Percentiles rank a stretch among this genome's conserved stretches.
phyloP scores from a whole-genome alignment of 2,888 invertebrate species.

The Caenorhabditis wallacei region DNA sequence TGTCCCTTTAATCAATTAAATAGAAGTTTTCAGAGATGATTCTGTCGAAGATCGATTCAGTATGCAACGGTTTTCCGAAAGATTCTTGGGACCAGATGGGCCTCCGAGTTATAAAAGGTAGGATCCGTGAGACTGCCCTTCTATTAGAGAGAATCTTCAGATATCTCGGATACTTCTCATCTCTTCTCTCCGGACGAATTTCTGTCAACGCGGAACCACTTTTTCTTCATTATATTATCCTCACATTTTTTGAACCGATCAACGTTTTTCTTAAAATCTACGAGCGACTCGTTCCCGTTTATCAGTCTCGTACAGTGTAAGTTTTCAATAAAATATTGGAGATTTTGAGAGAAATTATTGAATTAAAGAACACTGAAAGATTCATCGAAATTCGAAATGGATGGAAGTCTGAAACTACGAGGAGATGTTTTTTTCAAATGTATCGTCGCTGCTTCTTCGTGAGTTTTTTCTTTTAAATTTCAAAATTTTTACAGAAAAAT shows the following conservation, averaged over 20 bases:
- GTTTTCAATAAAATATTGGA: background rate
- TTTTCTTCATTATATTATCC: slow-evolving; percentile 88
- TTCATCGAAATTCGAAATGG: slow-evolving; percentile 67
- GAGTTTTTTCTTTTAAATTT: slow-evolving; percentile 16
- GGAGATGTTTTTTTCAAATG: slow-evolving; percentile 95
- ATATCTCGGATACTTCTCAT: slow-evolving; percentile 94
- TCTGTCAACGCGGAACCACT: slow-evolving; percentile 92
- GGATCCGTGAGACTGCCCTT: no score
- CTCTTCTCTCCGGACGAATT: slow-evolving; percentile 92
- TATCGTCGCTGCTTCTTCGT: slow-evolving; percentile 71
- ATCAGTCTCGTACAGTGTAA: slow-evolving; percentile 87
- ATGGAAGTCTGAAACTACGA: slow-evolving; percentile 87
- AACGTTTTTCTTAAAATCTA: slow-evolving; percentile 88
- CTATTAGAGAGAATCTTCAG: slow-evolving; percentile 85
- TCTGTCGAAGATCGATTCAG: slow-evolving; percentile 92
- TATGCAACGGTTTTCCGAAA: slow-evolving; percentile 93
- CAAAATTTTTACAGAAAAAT: background rate
- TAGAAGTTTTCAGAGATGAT: slow-evolving; percentile 85
- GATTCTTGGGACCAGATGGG: slow-evolving; percentile 87
- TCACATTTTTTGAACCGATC: slow-evolving; percentile 81
- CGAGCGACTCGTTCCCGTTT: slow-evolving; percentile 93
- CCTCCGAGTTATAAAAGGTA: slow-evolving; percentile 71
- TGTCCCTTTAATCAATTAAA: slow-evolving; percentile 10
- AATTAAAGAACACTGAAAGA: slow-evolving; percentile 67
- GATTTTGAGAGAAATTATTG: background rate